These are phyloP conservation scores for Nixonia krombeini DNA, from an alignment of 1,140 invertebrate genomes.

Conservation along the genomic window DNA sequence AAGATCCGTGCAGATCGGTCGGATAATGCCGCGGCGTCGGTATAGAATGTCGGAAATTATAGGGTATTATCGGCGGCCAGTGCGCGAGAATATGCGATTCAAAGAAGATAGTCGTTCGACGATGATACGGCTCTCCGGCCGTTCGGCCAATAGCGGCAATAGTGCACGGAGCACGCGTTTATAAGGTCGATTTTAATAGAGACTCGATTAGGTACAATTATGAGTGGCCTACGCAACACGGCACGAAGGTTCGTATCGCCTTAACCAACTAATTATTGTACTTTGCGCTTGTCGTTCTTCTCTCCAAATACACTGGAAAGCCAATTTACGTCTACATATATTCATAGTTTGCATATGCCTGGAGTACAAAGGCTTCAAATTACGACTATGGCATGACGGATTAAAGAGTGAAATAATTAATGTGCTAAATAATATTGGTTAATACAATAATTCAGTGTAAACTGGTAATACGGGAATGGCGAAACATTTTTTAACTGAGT, in stretches of 20 bases:
- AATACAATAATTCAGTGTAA: too few species aligned
- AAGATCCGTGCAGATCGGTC: constrained; percentile 55
- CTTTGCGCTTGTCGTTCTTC: too few species aligned
- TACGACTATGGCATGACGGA: too few species aligned
- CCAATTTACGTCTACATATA: too few species aligned
- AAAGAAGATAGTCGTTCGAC: constrained; percentile 52
- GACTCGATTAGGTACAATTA: constrained; percentile 56
- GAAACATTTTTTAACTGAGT: too few species aligned
- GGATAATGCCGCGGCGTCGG: constrained; percentile 58
- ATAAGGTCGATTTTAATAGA: constrained; percentile 61
- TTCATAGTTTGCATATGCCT: too few species aligned
- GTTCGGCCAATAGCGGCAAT: constrained; percentile 10
- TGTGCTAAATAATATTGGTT: too few species aligned
- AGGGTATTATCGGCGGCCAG: constrained; percentile 63
- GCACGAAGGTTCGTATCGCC: constrained; percentile 49
- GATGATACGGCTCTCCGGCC: constrained; percentile 38
- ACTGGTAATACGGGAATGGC: too few species aligned
- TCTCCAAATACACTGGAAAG: too few species aligned
- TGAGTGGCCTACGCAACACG: constrained; percentile 50
- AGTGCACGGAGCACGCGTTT: constrained; percentile 42
- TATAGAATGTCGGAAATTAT: constrained; percentile 67
- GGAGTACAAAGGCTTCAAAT: too few species aligned
- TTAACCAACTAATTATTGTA: constrained; percentile 59
- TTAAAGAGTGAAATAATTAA: too few species aligned
- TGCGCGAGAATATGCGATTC: constrained; percentile 60